These are phyloP conservation scores for Exaiptasia diaphana DNA, from an alignment of 64 coral and sea anemone species.

Conservation along the genomic window DNA sequence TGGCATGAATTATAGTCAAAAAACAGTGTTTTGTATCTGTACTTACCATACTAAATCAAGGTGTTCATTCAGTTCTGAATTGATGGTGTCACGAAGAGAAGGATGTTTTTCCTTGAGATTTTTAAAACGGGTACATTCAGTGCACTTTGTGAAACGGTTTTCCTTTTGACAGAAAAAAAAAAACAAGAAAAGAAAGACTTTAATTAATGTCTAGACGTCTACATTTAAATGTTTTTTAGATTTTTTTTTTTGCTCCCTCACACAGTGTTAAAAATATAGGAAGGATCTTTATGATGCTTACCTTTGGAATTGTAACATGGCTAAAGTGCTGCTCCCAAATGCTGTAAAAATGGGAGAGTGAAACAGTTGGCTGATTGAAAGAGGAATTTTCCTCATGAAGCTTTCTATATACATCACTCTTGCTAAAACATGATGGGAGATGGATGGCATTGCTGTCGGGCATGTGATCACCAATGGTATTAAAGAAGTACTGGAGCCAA, in stretches of 20 bases:
- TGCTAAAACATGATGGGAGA: conserved; percentile 39
- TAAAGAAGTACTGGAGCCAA: conserved; percentile 42
- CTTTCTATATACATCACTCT: conserved; percentile 13
- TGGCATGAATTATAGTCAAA: too few species aligned
- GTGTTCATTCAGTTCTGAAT: conserved; percentile 19
- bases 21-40: too few species aligned
- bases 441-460: conserved; percentile 20
- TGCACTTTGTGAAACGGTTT: conserved; percentile 45
- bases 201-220: neutral
- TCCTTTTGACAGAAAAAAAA: conserved; percentile 1
- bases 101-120: conserved; percentile 27
- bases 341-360: conserved; percentile 22
- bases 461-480: conserved; percentile 12
- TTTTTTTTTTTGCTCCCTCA: neutral
- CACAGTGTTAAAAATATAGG: neutral
- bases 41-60: conserved; percentile 45
- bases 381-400: neutral
- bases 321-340: conserved; percentile 39
- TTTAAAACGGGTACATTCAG: conserved; percentile 35
- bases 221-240: neutral
- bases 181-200: neutral
- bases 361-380: conserved; percentile 3
- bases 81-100: conserved; percentile 3
- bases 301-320: conserved; percentile 51
- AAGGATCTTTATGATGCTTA: neutral